Conservation (phyloP, 2,113 vertebrate species). For the Sclerurus mexicanus region DNA sequence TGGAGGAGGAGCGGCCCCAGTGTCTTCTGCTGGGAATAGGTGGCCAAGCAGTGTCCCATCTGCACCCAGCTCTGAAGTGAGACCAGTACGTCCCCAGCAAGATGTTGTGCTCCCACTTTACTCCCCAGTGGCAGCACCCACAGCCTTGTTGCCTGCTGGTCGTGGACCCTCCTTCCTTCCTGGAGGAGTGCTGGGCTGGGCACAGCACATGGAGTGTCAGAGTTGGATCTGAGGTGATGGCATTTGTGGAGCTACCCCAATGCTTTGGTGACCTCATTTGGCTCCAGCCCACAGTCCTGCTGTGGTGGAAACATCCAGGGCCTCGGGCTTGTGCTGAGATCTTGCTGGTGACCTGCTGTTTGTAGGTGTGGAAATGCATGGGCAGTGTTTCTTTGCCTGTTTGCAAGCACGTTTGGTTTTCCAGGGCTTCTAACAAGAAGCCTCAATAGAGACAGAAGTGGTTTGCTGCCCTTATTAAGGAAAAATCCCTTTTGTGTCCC, state of each 20-base stretch:
- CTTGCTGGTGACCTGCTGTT: neutral
- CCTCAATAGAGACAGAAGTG: neutral
- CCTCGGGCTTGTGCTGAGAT: accelerated
- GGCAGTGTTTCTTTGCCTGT: neutral
- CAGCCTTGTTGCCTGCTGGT: neutral
- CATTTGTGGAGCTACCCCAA: neutral
- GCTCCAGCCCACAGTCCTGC: neutral
- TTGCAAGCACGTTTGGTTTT: neutral
- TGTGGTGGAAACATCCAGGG: neutral
- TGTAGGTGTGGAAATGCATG: neutral
- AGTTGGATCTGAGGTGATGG: neutral
- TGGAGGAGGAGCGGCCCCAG: neutral
- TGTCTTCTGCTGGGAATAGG: neutral
- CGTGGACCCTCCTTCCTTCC: neutral
- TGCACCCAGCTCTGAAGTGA: neutral
- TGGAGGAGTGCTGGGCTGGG: accelerated
- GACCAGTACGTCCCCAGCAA: neutral
- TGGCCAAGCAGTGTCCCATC: neutral
- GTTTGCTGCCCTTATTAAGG: neutral
- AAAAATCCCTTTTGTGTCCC: neutral
- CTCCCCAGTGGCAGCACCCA: neutral
- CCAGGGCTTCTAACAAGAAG: neutral
- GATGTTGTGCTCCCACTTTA: neutral
- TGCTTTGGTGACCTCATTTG: neutral
- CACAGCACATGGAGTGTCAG: accelerated